phyloP scores from a whole-genome alignment of 2,888 invertebrate genomes.

The Hymenopus coronatus region DNA sequence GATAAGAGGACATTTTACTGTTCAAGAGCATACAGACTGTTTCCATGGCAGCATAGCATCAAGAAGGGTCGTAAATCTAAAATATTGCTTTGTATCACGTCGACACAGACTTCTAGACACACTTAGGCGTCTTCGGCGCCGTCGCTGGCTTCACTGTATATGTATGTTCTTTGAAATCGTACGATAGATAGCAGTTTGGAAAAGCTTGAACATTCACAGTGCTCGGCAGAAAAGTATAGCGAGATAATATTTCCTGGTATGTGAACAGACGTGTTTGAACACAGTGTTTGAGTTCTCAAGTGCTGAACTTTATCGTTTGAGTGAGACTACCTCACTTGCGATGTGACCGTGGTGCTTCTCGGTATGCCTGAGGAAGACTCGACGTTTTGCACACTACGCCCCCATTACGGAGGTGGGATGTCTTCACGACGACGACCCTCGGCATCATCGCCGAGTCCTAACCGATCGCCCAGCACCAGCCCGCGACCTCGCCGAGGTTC shows the following conservation, averaged over 20 bases:
- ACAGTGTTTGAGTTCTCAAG: neutral
- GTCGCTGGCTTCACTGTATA: neutral
- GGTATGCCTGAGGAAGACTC: slow-evolving; percentile 50
- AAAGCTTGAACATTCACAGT: neutral
- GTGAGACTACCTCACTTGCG: neutral
- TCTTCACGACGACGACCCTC: neutral
- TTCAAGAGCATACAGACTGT: neutral
- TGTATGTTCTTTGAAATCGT: neutral
- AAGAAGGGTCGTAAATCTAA: neutral
- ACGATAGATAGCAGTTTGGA: neutral
- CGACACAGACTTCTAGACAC: neutral
- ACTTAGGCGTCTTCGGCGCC: neutral
- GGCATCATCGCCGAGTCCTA: neutral
- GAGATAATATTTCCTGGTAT: neutral
- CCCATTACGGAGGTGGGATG: neutral
- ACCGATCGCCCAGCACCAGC: neutral
- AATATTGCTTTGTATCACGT: neutral
- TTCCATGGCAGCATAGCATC: neutral
- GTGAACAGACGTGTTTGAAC: neutral
- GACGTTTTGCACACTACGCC: neutral
- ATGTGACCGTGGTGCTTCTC: neutral
- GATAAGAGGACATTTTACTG: neutral
- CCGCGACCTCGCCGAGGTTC: neutral
- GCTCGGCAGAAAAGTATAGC: neutral
- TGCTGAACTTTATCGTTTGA: neutral